Evolutionary conservation across 2,797 vertebrate genomes (phyloP), one percentile per base, ranked within the genome.

Genomic region (Phalloptychus januarius): DNA sequence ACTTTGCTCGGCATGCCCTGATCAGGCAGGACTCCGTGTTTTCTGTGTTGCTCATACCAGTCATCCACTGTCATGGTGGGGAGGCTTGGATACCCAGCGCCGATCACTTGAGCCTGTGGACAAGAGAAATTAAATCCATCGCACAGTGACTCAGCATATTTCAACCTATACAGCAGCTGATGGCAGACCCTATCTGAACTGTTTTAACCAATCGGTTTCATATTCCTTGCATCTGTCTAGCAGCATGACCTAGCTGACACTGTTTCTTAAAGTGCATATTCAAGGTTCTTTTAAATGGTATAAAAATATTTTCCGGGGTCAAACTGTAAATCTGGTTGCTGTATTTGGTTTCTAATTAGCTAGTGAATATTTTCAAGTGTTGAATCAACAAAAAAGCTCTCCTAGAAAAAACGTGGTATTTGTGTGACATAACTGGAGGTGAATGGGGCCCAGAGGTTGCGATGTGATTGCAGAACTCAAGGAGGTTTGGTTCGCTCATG

Each of bases 41-140:
- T 96, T 6, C 44, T 92, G 85, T 96, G 98, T 56, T 99, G 96
- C 0, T 99, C 96, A 4, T 98, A 99, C 98, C 98, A 99, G 46
- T 99, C 97, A 40, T 97, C 95, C 80, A 99, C 98, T 0, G 97
- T 96, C 98, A 99, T 97, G 0, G 97, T 97, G 13, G 98, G 85
- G 71, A 99, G 92, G 82, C 97, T 97, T 0, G 98, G 98, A 79
- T 99, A 99, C 0, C 98, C 98, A 3, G 95, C 95, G 3, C 98
- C 98, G 79, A 98, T 98, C 78, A 99, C 98, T 74, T 40, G 76
- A 31, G 94, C 94, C 98, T 99, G 84, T 12, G 54, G 89, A 87
- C 12, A 28, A 76, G 79, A 48, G 40, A 50, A 50, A 50, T 6
- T 2, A 74, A 40, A 46, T 11, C 5, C 5, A 33, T 45, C 8